Evolutionary conservation across 2,888 invertebrate genomes (phyloP).

Genomic region (Deilephila porcellus): DNA sequence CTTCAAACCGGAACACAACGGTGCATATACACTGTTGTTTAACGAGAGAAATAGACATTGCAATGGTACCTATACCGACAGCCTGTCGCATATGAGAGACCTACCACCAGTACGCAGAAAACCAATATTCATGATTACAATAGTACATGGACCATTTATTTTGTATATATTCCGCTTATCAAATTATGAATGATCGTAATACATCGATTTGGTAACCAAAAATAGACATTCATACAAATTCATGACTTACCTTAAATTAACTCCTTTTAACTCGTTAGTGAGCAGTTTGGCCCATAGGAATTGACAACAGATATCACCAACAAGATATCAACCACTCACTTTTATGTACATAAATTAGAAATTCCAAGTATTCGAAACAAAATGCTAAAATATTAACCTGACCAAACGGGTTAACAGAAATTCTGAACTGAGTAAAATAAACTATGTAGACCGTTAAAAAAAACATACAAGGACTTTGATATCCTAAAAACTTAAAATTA

Average conservation of each 20-base stretch:
- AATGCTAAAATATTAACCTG: neutral
- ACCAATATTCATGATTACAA: too few species aligned
- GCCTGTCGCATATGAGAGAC: too few species aligned
- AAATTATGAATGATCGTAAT: too few species aligned
- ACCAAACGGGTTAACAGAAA: neutral
- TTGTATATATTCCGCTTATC: too few species aligned
- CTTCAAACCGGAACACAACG: too few species aligned
- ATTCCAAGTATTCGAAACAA: slow-evolving; percentile 30
- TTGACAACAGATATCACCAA: slow-evolving; percentile 30
- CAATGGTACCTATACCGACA: too few species aligned
- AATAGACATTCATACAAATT: neutral
- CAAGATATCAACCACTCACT: slow-evolving; percentile 37
- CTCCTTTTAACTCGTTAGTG: too few species aligned
- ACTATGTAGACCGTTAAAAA: neutral
- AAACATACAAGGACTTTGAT: neutral
- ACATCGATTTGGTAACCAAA: neutral
- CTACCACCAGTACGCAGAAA: too few species aligned
- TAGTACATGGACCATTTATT: too few species aligned
- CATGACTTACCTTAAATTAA: neutral
- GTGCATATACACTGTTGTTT: too few species aligned
- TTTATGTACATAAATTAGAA: slow-evolving; percentile 41
- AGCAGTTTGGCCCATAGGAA: slow-evolving; percentile 1
- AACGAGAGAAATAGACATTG: too few species aligned
- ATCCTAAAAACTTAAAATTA: slow-evolving; percentile 9
- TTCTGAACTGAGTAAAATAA: neutral